Conservation (phyloP, 1,140 invertebrate genomes). For the Diploscapter pachys region DNA sequence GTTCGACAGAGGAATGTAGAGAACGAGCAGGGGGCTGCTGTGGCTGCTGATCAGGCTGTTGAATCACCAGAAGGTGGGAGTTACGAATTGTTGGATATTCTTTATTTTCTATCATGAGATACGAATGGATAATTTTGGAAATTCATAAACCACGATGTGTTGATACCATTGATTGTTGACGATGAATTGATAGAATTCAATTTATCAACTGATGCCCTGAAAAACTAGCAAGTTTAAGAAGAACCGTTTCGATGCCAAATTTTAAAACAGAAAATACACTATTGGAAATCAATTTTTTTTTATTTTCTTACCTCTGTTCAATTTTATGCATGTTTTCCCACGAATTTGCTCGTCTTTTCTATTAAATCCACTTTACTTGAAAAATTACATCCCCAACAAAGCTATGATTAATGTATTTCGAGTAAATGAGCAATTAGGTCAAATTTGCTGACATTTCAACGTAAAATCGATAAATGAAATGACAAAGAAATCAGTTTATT, state of each 20-base stretch:
- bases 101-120: conserved; percentile 5
- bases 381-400: background rate
- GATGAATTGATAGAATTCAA: too few relatives aligned
- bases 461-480: conserved; percentile 1
- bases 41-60: background rate
- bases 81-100: background rate
- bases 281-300: too few relatives aligned
- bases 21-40: conserved; percentile 12
- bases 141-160: conserved; percentile 9
- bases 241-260: too few relatives aligned
- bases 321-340: too few relatives aligned
- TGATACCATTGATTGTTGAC: background rate
- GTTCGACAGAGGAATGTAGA: conserved; percentile 7
- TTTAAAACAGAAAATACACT: too few relatives aligned
- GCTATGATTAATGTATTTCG: background rate
- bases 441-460: background rate
- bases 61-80: conserved; percentile 6
- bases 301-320: too few relatives aligned
- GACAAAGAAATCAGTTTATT: background rate
- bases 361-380: background rate
- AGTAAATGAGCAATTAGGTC: background rate
- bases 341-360: background rate
- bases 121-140: background rate
- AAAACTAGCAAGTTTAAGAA: too few relatives aligned
- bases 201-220: too few relatives aligned